Evolutionary conservation across 2,113 vertebrate genomes (phyloP).

Genomic region (Grammatotria lemairii): DNA sequence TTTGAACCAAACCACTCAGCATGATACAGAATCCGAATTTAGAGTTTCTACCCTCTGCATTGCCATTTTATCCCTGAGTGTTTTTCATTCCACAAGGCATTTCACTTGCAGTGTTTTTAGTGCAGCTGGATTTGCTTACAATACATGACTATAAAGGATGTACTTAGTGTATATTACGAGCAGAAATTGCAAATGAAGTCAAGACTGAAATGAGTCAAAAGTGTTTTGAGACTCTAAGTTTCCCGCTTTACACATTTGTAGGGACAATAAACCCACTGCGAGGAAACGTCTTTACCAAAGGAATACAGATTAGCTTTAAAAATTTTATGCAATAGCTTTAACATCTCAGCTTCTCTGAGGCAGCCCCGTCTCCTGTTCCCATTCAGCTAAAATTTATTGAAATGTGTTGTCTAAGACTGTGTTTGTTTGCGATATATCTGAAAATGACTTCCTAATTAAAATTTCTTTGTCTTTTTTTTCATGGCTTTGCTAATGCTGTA

Average conservation of each 20-base stretch:
- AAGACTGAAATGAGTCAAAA: neutral
- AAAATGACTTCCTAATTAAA: neutral
- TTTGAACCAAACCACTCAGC: slow-evolving; percentile 31
- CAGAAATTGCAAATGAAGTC: neutral
- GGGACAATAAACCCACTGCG: neutral
- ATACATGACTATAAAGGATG: neutral
- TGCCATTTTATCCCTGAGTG: slow-evolving; percentile 11
- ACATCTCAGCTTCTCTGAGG: neutral
- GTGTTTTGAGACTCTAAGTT: neutral
- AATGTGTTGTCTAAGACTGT: neutral
- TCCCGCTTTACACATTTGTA: neutral
- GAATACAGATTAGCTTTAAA: neutral
- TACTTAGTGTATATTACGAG: neutral
- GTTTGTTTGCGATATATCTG: neutral
- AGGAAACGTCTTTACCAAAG: neutral
- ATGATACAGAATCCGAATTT: slow-evolving; percentile 24
- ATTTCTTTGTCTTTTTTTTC: neutral
- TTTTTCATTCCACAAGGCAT: neutral
- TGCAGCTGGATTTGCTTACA: neutral
- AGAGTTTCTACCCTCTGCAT: neutral
- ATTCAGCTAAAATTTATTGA: neutral
- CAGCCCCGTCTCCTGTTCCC: neutral
- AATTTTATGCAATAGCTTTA: neutral
- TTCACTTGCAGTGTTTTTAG: neutral
- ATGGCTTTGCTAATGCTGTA: neutral